Evolutionary conservation across 1,140 invertebrate species (phyloP).

Genomic region (Lepidurus couesii): DNA sequence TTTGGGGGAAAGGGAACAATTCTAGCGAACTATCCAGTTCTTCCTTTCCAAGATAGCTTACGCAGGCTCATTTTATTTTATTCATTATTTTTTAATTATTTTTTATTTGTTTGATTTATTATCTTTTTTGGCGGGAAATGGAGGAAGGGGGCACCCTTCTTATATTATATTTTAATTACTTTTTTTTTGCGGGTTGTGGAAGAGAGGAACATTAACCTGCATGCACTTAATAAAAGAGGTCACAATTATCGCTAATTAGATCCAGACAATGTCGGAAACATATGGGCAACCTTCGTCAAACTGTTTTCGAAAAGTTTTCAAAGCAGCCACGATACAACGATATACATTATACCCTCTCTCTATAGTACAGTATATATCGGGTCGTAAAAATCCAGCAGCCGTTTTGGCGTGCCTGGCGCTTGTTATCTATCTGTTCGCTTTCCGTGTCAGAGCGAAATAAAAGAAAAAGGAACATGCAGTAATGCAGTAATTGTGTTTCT

Average conservation of each 20-base stretch:
- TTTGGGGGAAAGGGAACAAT: not conserved
- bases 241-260: not conserved
- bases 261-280: not conserved
- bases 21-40: not conserved
- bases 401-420: constrained; percentile 7
- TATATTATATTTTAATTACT: no score
- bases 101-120: no score
- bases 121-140: no score
- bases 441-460: not conserved
- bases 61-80: no score
- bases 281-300: not conserved
- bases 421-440: constrained; percentile 5
- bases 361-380: not conserved
- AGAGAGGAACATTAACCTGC: no score
- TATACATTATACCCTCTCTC: not conserved
- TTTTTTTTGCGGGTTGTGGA: no score
- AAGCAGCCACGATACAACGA: no score
- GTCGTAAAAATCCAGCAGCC: not conserved
- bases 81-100: no score
- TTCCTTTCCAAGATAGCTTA: not conserved
- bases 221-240: not conserved
- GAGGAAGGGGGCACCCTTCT: no score
- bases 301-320: no score
- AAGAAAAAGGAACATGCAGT: not conserved
- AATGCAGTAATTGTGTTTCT: not conserved